Base-by-base conservation (phyloP, 2,888 invertebrate genomes). In the Lymantria monacha region DNA sequence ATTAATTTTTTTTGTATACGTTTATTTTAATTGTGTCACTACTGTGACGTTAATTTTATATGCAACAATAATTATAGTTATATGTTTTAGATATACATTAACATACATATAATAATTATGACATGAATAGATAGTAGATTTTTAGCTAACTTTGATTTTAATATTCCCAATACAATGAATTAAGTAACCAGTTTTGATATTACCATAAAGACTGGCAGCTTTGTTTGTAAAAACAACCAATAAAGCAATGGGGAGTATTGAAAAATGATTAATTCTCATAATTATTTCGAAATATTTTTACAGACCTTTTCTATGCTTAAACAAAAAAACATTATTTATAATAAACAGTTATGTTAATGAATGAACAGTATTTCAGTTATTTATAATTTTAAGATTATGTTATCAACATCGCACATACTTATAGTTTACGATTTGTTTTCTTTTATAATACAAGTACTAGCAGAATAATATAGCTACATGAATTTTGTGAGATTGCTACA, bases 1-100 rank as follows among this genome's bases (percentile, higher is more conserved):
- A 70, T 86, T 77, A 87, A 83, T 75, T 78, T 85, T n/a, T 42
- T 87, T 87, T 82, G 90, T 91, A 91, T 91, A 91, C 90, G 90
- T 90, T 90, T 87, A 85, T 78, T 83, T 87, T 86, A 82, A 82
- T 57, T 59, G 55, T 74, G 89, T 90, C 87, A 81, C 76, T 54
- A 48, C 48, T 61, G 83, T 88, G 90, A 89, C 88, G 79, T 83
- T 87, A 89, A 88, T 87, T 48, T 83, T 85, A 83, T 78, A 77
- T 74, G 76, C 81, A 74, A 79, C 79, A 80, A 79, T 38, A 12
- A 38, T 75, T 77, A 74, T 76, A 77, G 75, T 70, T 62, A 67
- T 79, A 77, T 79, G 77, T 76, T 78, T 74, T 75, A 79, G 73
- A 70, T 3, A 46, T 74, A 70, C 70, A 69, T 66, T 74, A 68